Evolutionary conservation across 2,797 vertebrate genomes (phyloP).

Genomic region (Pyrocephalus nanus): DNA sequence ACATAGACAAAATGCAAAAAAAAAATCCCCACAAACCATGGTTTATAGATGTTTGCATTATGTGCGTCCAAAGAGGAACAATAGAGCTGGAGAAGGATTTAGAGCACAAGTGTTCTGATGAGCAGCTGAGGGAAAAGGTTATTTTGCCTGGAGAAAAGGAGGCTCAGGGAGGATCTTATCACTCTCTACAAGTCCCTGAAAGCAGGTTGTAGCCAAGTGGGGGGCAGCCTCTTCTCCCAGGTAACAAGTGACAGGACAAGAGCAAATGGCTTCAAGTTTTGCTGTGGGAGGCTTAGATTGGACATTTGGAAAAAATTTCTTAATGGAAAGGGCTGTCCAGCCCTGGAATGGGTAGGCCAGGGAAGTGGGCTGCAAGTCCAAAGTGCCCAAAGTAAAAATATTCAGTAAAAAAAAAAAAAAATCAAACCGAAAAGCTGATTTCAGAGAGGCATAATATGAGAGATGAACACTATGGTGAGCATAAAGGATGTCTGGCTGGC

Average conservation of each 20-base stretch:
- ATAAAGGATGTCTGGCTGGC: not conserved
- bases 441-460: not conserved
- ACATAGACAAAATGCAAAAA: not conserved
- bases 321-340: not conserved
- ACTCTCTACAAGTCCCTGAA: not conserved
- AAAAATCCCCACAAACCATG: too few relatives aligned
- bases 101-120: not conserved
- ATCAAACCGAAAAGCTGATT: not conserved
- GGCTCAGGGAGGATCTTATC: not conserved
- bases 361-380: too few relatives aligned
- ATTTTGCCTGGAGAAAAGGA: not conserved
- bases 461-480: not conserved
- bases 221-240: accelerated
- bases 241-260: not conserved
- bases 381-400: not conserved
- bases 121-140: not conserved
- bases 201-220: not conserved
- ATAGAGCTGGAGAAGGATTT: not conserved
- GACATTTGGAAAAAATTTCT: not conserved
- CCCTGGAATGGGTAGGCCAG: not conserved
- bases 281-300: not conserved
- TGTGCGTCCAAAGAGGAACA: not conserved
- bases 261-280: not conserved
- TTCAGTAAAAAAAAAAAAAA: not conserved
- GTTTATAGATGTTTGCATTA: not conserved